Evolutionary conservation across 2,113 vertebrate genomes (phyloP).

Genomic region (Miniopterus natalensis): DNA sequence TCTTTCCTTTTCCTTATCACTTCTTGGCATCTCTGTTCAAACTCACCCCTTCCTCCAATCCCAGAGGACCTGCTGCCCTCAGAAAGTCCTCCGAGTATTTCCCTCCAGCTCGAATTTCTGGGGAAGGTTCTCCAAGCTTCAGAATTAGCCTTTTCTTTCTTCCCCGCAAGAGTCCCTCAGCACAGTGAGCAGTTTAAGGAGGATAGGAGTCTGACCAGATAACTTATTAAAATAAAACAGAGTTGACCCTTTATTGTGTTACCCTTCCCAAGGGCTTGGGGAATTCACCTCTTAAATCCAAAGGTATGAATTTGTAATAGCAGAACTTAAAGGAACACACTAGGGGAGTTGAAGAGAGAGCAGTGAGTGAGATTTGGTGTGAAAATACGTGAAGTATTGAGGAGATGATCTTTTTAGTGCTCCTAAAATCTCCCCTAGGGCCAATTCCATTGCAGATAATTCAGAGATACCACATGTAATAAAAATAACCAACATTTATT

Average conservation of each 20-base stretch:
- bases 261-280: neutral
- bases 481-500: neutral
- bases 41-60: neutral
- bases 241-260: neutral
- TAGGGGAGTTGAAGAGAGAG: neutral
- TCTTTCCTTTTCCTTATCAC: constrained; percentile 60
- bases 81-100: constrained; percentile 35
- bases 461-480: neutral
- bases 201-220: neutral
- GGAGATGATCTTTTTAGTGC: neutral
- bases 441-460: neutral
- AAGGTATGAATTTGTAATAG: constrained; percentile 19
- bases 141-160: constrained; percentile 29
- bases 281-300: neutral
- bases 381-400: neutral
- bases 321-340: neutral
- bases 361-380: neutral
- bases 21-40: constrained; percentile 39
- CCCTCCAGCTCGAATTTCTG: constrained; percentile 37
- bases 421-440: neutral
- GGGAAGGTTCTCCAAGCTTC: constrained; percentile 36
- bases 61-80: constrained; percentile 17
- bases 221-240: constrained; percentile 58
- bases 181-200: constrained; percentile 20
- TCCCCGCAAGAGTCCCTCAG: neutral